Evolutionary conservation across 2,113 vertebrate species (phyloP), one percentile per base, ranked within the genome.

Genomic region (Clinocottus analis): DNA sequence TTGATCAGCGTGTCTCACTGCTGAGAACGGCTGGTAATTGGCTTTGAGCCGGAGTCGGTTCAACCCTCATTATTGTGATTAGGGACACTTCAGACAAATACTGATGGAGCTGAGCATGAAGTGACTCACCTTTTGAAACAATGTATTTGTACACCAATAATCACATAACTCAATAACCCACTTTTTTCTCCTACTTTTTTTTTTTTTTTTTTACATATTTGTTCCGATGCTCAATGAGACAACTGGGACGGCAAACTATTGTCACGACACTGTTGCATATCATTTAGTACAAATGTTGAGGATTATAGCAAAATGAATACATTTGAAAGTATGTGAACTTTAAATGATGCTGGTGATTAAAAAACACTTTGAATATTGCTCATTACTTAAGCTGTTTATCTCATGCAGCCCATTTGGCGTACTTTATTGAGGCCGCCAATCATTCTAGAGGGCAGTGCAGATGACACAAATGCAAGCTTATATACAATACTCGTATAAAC

Each of bases 361-460:
- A 41, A 41, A 62, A 77, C 27, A 55, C 49, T 76, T n/a, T 45
- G 61, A 81, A 85, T 60, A 74, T 14, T 53, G 31, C 71, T 79
- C 77, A 85, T 84, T 80, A 82, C 79, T 84, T 60, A 25, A 45
- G 75, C 65, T 68, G 64, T 77, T 87, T 72, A 84, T 83, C 79
- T 85, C 62, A 75, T 19, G 63, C 13, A 74, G 55, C 10, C 23
- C 10, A 9, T 76, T 75, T 31, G 21, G 35, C n/a, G 0, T 69
- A 74, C 75, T 82, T 80, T 73, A 69, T 70, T 69, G 65, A 80
- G 76, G 80, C 64, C 88, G 90, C 62, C 59, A 56, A 67, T 79
- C 23, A 75, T 79, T 84, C 85, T 86, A 59, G 75, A 82, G 72
- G 80, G 78, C 85, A 93, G 90, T 93, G 90, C 90, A 92, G 86